phyloP scores from a whole-genome alignment of 2,113 vertebrate species.

The Anas platyrhynchos region DNA sequence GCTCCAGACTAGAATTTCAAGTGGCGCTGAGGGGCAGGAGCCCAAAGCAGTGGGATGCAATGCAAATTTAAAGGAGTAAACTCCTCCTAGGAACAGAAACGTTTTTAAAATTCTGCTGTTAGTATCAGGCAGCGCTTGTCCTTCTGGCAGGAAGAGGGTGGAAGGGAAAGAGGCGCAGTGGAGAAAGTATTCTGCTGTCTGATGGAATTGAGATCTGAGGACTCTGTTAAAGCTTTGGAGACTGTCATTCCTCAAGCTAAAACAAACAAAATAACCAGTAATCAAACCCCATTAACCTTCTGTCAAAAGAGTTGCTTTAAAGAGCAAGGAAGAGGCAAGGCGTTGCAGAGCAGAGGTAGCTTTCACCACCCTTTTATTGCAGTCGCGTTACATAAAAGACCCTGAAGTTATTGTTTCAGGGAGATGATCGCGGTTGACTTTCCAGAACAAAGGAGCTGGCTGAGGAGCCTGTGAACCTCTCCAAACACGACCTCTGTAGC shows the following conservation, averaged over 20 bases:
- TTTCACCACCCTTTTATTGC: background rate
- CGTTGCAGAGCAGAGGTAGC: background rate
- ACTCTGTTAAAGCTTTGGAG: background rate
- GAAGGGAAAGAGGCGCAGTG: background rate
- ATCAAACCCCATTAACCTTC: background rate
- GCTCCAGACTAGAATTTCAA: background rate
- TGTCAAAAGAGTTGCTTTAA: background rate
- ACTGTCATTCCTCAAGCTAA: background rate
- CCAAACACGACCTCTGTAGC: rapidly evolving
- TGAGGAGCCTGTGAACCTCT: background rate
- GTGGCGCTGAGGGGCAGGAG: background rate
- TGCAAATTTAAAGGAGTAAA: background rate
- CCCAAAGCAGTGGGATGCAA: background rate
- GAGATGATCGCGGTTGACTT: background rate
- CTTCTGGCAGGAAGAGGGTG: background rate
- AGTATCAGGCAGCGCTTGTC: background rate
- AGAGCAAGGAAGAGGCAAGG: background rate
- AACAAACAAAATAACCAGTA: background rate
- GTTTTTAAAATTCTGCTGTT: background rate
- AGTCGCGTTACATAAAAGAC: background rate
- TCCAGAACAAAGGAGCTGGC: background rate
- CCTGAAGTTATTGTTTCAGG: background rate
- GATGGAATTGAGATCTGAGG: background rate
- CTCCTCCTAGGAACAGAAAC: background rate
- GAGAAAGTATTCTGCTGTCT: background rate